Evolutionary conservation across 2,888 invertebrate genomes (phyloP).

Genomic region (Platycheirus albimanus): DNA sequence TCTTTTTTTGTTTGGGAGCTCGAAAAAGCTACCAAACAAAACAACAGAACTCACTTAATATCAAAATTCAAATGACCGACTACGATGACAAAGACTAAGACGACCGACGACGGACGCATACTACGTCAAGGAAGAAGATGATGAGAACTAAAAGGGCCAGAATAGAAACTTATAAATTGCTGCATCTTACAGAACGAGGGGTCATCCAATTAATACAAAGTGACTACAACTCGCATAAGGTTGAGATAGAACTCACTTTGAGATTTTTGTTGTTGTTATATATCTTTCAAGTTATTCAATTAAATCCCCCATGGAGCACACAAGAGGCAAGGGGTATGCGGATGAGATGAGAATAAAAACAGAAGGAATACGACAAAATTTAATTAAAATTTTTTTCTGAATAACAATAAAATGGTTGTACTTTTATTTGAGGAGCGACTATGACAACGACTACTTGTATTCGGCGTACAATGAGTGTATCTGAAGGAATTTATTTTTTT

Average conservation of each 20-base stretch:
- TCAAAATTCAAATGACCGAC: constrained; percentile 39
- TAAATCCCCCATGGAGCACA: constrained; percentile 5
- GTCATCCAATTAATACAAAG: constrained; percentile 28
- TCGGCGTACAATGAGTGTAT: constrained; percentile 36
- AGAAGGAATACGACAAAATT: constrained; percentile 57
- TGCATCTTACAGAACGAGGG: constrained; percentile 25
- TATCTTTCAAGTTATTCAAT: constrained; percentile 9
- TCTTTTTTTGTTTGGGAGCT: background rate
- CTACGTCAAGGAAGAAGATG: no score
- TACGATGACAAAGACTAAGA: no score
- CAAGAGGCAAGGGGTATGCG: constrained; percentile 1
- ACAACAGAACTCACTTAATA: constrained; percentile 32
- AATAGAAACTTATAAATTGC: constrained; percentile 43
- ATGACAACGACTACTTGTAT: constrained; percentile 47
- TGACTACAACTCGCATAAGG: constrained; percentile 26
- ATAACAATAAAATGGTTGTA: constrained; percentile 65
- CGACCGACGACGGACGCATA: background rate
- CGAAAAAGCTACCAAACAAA: constrained; percentile 9
- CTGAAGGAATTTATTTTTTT: constrained; percentile 71
- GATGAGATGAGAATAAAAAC: constrained; percentile 19
- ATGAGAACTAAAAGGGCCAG: constrained; percentile 4
- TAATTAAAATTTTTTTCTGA: constrained; percentile 69
- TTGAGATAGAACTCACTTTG: constrained; percentile 52
- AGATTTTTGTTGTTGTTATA: constrained; percentile 24
- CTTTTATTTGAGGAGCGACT: constrained; percentile 52